A percentile compares a stretch with the other conserved stretches of the same genome.
phyloP scores from a whole-genome alignment of 2,797 vertebrate species.

The Aselliscus stoliczkanus region DNA sequence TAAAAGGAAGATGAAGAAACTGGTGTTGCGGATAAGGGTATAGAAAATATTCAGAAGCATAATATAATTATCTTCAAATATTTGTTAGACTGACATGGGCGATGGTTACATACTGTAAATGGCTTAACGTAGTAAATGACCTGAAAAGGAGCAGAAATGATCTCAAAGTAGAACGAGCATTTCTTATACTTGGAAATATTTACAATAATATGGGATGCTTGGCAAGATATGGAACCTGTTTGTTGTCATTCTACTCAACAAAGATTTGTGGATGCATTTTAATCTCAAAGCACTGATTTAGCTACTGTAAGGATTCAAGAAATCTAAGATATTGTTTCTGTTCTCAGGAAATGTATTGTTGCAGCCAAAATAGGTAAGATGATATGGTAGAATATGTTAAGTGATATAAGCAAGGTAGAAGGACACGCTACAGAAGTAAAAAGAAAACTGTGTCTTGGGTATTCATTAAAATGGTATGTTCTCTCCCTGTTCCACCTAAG shows the following conservation, averaged over 20 bases:
- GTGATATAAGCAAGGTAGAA: background rate
- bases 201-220: background rate
- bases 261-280: too few relatives aligned
- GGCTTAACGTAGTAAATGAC: background rate
- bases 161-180: background rate
- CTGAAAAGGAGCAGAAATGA: background rate
- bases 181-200: background rate
- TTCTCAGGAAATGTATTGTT: background rate
- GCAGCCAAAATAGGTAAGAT: background rate
- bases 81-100: background rate
- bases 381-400: accelerated
- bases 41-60: background rate
- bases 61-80: background rate
- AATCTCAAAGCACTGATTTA: background rate
- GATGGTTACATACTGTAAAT: background rate
- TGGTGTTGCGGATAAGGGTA: background rate
- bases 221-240: accelerated
- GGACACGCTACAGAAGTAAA: background rate
- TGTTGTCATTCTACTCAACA: background rate
- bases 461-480: background rate
- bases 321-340: background rate
- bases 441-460: background rate
- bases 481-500: background rate
- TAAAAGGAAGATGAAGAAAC: background rate
- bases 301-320: background rate